These are phyloP conservation scores for Trypoxylon attenuatum DNA, from an alignment of 2,888 invertebrate species.

Conservation along the genomic window DNA sequence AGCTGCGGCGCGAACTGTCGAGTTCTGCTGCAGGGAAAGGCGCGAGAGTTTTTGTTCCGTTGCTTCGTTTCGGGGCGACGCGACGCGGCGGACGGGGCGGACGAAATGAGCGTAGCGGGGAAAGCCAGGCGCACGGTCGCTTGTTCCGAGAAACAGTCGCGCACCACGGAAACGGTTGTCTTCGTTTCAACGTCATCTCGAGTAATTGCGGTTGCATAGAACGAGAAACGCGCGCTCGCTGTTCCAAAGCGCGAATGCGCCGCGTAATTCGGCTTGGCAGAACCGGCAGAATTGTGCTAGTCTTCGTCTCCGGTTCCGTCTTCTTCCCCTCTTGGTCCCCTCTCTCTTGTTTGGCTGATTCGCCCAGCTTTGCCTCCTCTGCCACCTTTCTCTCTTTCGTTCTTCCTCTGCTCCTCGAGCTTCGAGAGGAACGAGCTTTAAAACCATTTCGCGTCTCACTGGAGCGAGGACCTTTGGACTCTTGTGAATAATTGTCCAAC, in stretches of 20 bases:
- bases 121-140: not conserved
- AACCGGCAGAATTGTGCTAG: slow-evolving; percentile 25
- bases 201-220: slow-evolving; percentile 44
- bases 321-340: not conserved
- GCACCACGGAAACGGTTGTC: slow-evolving; percentile 18
- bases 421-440: not conserved
- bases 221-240: no score
- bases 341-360: no score
- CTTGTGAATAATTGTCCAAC: not conserved
- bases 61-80: no score
- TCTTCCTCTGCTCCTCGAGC: not conserved
- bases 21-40: no score
- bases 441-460: not conserved
- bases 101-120: not conserved
- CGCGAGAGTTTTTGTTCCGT: not conserved
- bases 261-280: slow-evolving; percentile 32
- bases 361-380: no score
- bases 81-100: no score
- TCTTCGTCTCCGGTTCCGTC: not conserved
- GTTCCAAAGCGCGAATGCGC: slow-evolving; percentile 38
- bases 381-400: no score
- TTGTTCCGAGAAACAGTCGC: slow-evolving; percentile 22
- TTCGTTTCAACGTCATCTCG: slow-evolving; percentile 28
- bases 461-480: not conserved
- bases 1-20: no score